A percentile compares a stretch with the other conserved stretches of the same genome.
Conservation (phyloP, 2,113 vertebrate genomes). For the Beaufortia kweichowensis region DNA sequence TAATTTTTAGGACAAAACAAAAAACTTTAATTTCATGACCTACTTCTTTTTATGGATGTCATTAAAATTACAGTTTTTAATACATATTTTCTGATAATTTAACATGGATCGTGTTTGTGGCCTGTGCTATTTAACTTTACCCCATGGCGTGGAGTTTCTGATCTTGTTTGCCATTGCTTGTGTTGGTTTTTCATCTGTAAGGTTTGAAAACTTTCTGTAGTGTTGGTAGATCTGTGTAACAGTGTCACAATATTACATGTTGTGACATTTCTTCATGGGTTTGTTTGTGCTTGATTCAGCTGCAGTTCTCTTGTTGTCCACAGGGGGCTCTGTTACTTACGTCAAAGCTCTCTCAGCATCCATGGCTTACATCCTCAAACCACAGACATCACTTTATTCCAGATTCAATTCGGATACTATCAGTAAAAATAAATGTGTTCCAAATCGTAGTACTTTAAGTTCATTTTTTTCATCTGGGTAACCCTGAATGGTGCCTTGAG, state of each 20-base stretch:
- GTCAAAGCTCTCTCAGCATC: slow-evolving; percentile 2
- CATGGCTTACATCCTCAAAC: background rate
- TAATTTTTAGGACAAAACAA: too few species aligned
- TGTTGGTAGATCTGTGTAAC: background rate
- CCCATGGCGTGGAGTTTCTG: background rate
- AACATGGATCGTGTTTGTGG: too few species aligned
- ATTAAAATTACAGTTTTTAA: too few species aligned
- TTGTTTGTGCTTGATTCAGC: background rate
- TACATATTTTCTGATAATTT: too few species aligned
- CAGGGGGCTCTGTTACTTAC: slow-evolving; percentile 1
- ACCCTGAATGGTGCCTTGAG: too few species aligned
- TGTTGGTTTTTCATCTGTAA: slow-evolving; percentile 6
- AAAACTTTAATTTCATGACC: background rate
- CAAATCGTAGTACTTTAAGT: too few species aligned
- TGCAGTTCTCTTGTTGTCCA: slow-evolving; percentile 10
- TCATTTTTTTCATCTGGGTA: too few species aligned
- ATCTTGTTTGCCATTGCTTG: background rate
- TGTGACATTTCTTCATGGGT: background rate
- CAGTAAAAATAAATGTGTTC: too few species aligned
- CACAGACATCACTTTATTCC: background rate
- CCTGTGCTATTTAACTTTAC: background rate
- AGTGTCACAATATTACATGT: background rate
- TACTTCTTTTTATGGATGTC: too few species aligned
- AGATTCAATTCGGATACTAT: background rate
- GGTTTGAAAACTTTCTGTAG: slow-evolving; percentile 3